These are phyloP conservation scores for Furcula furcula DNA, from an alignment of 2,888 invertebrate species.

Conservation along the genomic window DNA sequence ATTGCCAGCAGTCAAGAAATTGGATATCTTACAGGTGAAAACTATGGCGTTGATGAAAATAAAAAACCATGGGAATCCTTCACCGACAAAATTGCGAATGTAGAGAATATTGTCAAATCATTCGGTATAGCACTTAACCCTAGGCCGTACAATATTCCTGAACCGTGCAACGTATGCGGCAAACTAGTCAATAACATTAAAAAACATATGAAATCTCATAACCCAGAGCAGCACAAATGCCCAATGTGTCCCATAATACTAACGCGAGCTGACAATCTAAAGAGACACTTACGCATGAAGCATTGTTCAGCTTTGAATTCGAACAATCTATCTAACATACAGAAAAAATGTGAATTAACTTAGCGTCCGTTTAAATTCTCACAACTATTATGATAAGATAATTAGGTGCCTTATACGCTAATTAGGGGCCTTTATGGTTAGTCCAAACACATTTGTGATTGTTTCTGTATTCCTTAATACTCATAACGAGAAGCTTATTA, in stretches of 20 bases:
- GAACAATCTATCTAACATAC: slow-evolving; percentile 65
- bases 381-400: slow-evolving; percentile 5
- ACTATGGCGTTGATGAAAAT: slow-evolving; percentile 72
- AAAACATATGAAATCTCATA: slow-evolving; percentile 85
- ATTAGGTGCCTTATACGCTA: slow-evolving; percentile 9
- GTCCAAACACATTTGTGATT: slow-evolving; percentile 11
- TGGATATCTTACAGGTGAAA: slow-evolving; percentile 74
- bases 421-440: slow-evolving; percentile 16
- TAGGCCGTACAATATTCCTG: slow-evolving; percentile 60
- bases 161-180: slow-evolving; percentile 83
- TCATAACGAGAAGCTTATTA: slow-evolving; percentile 15
- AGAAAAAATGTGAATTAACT: slow-evolving; percentile 54
- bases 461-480: slow-evolving; percentile 8
- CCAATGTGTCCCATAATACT: slow-evolving; percentile 83
- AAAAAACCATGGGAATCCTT: slow-evolving; percentile 62
- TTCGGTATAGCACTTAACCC: slow-evolving; percentile 57
- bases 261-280: slow-evolving; percentile 85
- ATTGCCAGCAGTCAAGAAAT: slow-evolving; percentile 48
- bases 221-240: slow-evolving; percentile 83
- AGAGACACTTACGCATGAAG: slow-evolving; percentile 84
- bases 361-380: slow-evolving; percentile 20
- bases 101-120: slow-evolving; percentile 64
- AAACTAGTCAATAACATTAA: slow-evolving; percentile 85
- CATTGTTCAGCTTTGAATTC: slow-evolving; percentile 71
- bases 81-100: slow-evolving; percentile 58